These are phyloP conservation scores for Lanistes nyassanus DNA, from an alignment of 1,140 invertebrate species.

Conservation along the genomic window DNA sequence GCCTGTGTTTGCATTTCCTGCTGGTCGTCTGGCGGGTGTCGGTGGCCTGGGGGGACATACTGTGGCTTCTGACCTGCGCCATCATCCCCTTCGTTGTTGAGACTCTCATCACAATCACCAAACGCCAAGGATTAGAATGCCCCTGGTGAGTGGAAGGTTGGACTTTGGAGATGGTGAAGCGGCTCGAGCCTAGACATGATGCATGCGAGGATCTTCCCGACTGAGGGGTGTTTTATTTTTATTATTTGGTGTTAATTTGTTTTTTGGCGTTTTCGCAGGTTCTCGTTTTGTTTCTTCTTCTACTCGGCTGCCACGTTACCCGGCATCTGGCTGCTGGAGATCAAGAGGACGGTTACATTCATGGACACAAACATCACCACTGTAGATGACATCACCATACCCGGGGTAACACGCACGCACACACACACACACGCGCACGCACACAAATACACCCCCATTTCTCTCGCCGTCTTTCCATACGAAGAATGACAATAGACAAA, in stretches of 20 bases:
- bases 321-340: constrained; percentile 58
- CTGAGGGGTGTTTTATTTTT: too few species aligned
- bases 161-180: background rate
- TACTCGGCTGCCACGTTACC: constrained; percentile 56
- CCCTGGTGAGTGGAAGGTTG: constrained; percentile 47
- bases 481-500: too few species aligned
- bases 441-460: background rate
- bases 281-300: constrained; percentile 59
- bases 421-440: background rate
- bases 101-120: constrained; percentile 43
- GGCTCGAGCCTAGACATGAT: background rate
- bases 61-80: constrained; percentile 47
- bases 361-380: constrained; percentile 6
- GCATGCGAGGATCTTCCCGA: too few species aligned
- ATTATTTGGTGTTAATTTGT: background rate
- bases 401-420: constrained; percentile 22
- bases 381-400: constrained; percentile 11
- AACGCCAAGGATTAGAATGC: constrained; percentile 54
- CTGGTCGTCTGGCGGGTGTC: constrained; percentile 53
- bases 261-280: constrained; percentile 37
- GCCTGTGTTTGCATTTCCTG: constrained; percentile 51
- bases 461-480: background rate
- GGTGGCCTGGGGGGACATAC: constrained; percentile 34
- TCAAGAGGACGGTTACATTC: constrained; percentile 42
- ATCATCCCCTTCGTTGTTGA: constrained; percentile 48